Evolutionary conservation across 2,113 vertebrate genomes (phyloP), one percentile per base, ranked within the genome.

Genomic region (Sorex fumeus): DNA sequence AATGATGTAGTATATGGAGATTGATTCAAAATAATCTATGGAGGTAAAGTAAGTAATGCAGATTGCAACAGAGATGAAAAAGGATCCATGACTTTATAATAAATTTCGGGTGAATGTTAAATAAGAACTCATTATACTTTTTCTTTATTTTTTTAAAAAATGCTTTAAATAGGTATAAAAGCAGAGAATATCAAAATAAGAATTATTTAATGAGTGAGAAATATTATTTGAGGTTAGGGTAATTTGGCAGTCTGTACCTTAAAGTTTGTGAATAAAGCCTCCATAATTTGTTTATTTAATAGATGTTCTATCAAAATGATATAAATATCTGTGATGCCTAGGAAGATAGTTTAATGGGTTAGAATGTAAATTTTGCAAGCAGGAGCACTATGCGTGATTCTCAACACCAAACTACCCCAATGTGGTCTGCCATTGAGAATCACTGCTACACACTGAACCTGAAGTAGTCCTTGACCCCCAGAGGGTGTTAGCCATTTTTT

Each of bases 161-260:
- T 75, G 30, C 8, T 82, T 79, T 57, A 62, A 40, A 40, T 70
- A 32, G n/a, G 18, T 25, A 85, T 27, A 66, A 78, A 47, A 32
- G 12, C 23, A 83, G 3, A 91, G 30, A 2, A 30, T 30, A 64
- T 4, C 40, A 88, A 77, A 6, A 10, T 64, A 79, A 3, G 16
- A 57, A 57, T 28, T 67, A 66, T 67, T 67, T 74, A 89, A 78
- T 71, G 32, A 79, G 9, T 82, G 86, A 90, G 25, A 53, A 83
- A 92, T 21, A 40, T 11, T 34, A 34, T 69, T 60, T 67, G 57
- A 43, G 93, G 87, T 50, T 32, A 82, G 10, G 4, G 3, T 74
- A 32, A 53, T 74, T 70, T 86, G 43, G 16, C 25, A 88, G 30
- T 15, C 27, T 74, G 5, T 23, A 28, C 4, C 8, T 23, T 62